These are phyloP conservation scores for Dynastes tityus DNA, from an alignment of 2,888 invertebrate species.

Conservation along the genomic window DNA sequence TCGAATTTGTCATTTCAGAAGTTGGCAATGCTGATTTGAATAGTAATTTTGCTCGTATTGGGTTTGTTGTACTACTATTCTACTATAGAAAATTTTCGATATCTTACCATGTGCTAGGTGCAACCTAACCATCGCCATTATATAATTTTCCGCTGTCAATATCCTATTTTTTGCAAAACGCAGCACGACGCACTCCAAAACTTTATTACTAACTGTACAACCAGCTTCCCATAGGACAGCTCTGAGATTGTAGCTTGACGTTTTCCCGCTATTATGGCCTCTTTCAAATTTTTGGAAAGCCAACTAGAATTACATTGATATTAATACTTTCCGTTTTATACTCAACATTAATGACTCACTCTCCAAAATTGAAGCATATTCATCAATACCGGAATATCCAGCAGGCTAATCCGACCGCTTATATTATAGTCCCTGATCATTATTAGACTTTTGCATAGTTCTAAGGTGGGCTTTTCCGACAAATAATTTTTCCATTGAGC, in stretches of 20 bases:
- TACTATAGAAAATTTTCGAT: neutral
- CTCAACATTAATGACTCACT: conserved; percentile 64
- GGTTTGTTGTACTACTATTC: too few species aligned
- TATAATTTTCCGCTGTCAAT: conserved; percentile 76
- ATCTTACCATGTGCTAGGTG: conserved; percentile 77
- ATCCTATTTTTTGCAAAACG: conserved; percentile 77
- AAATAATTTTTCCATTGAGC: conserved; percentile 75
- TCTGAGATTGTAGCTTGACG: conserved; percentile 77
- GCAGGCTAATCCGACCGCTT: conserved; percentile 76
- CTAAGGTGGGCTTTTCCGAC: conserved; percentile 76
- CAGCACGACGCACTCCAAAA: conserved; percentile 80
- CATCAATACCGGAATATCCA: conserved; percentile 77
- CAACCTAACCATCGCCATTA: conserved; percentile 78
- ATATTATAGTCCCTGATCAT: conserved; percentile 80
- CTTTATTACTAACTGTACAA: conserved; percentile 82
- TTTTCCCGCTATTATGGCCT: conserved; percentile 73
- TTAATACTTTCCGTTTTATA: neutral
- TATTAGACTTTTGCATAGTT: conserved; percentile 79
- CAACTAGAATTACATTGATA: conserved; percentile 67
- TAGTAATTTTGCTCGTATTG: too few species aligned
- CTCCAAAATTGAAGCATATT: conserved; percentile 79
- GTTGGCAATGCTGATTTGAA: too few species aligned
- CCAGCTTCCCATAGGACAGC: conserved; percentile 81
- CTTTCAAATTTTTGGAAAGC: conserved; percentile 77
- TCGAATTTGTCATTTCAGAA: too few species aligned